Conservation (phyloP, 2,113 vertebrate genomes). For the Lophura nycthemera region DNA sequence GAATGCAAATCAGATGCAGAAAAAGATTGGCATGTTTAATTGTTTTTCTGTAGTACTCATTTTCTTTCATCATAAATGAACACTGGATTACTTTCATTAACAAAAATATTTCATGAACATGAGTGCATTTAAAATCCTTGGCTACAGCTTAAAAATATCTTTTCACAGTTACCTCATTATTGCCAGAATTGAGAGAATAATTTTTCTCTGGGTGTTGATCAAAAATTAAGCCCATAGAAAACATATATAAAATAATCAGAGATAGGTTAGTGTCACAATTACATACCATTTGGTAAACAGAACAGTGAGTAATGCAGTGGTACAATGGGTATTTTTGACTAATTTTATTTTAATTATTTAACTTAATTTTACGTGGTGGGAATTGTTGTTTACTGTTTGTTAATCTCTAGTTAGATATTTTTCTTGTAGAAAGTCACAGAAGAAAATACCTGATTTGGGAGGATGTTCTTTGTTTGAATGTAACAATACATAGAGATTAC, state of each 20-base stretch:
- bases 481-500: not conserved
- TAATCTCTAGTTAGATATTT: not conserved
- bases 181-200: not conserved
- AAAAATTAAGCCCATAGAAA: constrained; percentile 3
- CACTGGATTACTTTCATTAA: not conserved
- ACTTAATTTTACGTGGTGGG: not conserved
- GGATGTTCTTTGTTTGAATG: not conserved
- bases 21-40: constrained; percentile 53
- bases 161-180: not conserved
- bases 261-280: not conserved
- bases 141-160: constrained; percentile 21
- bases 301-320: not conserved
- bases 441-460: not conserved
- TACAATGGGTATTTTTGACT: not conserved
- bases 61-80: constrained; percentile 34
- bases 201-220: not conserved
- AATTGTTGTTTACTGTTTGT: not conserved
- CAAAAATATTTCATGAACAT: not conserved
- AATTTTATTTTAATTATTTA: not conserved
- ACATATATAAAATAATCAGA: not conserved
- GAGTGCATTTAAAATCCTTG: constrained; percentile 4
- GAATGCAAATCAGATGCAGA: constrained; percentile 52
- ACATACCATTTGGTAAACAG: not conserved
- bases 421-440: not conserved
- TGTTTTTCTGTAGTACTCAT: not conserved